Conservation (phyloP, 2,113 vertebrate genomes). For the Mugil cephalus region DNA sequence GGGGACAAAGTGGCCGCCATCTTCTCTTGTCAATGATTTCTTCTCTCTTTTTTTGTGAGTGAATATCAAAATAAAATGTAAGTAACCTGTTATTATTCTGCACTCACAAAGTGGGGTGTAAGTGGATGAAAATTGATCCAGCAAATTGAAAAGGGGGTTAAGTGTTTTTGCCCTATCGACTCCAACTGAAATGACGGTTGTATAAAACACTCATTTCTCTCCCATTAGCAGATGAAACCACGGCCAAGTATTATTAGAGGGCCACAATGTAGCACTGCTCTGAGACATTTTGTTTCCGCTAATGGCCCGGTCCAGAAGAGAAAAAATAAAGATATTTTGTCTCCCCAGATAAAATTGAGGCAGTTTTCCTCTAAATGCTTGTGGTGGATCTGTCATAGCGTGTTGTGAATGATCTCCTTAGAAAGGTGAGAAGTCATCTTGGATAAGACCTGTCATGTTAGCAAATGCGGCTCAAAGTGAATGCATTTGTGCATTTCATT, state of each 20-base stretch:
- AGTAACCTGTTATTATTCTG: conserved; percentile 95
- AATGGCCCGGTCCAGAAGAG: conserved; percentile 79
- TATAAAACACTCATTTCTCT: conserved; percentile 93
- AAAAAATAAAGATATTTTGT: conserved; percentile 66
- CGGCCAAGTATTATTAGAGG: conserved; percentile 86
- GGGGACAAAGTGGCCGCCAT: conserved; percentile 83
- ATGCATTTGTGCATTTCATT: conserved; percentile 52
- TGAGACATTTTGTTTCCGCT: conserved; percentile 81
- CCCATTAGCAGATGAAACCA: conserved; percentile 91
- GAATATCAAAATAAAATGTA: conserved; percentile 95
- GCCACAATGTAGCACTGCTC: conserved; percentile 78
- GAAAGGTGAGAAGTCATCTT: conserved; percentile 68
- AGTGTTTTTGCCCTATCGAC: conserved; percentile 93
- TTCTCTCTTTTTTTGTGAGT: conserved; percentile 82
- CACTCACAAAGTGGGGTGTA: conserved; percentile 89
- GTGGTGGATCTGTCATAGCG: conserved; percentile 49
- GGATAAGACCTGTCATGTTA: conserved; percentile 62
- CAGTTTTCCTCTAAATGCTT: conserved; percentile 64
- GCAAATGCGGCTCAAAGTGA: conserved; percentile 48
- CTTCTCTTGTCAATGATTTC: conserved; percentile 88
- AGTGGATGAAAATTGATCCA: conserved; percentile 96
- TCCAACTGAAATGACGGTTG: conserved; percentile 89
- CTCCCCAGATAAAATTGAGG: conserved; percentile 69
- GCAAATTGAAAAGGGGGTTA: conserved; percentile 92
- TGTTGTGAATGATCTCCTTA: conserved; percentile 57